Evolutionary conservation across 1,140 invertebrate species (phyloP).

Genomic region (Anastrepha obliqua): DNA sequence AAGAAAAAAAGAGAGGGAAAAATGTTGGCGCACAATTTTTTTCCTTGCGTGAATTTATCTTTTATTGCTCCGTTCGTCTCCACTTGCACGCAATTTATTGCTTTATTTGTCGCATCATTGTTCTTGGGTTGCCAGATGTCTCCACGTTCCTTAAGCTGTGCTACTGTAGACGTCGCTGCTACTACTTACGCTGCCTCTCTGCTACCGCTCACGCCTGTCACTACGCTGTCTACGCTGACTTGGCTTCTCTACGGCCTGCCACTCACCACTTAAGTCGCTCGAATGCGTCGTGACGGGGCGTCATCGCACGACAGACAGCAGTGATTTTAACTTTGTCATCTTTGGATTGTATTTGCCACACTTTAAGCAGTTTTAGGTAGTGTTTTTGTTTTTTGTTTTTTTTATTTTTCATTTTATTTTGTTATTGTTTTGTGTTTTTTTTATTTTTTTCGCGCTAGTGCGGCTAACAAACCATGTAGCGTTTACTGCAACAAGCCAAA

Average conservation of each 20-base stretch:
- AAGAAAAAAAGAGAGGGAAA: not conserved
- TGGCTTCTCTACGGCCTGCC: not conserved
- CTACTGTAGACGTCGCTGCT: too few relatives aligned
- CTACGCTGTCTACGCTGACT: not conserved
- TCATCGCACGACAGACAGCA: not conserved
- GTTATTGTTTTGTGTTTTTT: not conserved
- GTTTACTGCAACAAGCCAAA: constrained; percentile 28
- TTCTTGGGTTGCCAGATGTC: not conserved
- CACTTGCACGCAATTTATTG: constrained; percentile 7
- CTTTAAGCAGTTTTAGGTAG: not conserved
- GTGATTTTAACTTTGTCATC: constrained; percentile 50
- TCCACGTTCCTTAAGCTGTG: not conserved
- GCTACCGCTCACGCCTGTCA: too few relatives aligned
- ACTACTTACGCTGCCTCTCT: too few relatives aligned
- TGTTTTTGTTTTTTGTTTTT: not conserved
- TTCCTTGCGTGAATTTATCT: not conserved
- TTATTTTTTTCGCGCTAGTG: not conserved
- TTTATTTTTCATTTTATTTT: not conserved
- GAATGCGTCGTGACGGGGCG: not conserved
- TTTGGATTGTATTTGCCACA: constrained; percentile 40
- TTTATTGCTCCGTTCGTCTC: not conserved
- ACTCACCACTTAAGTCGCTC: constrained; percentile 32
- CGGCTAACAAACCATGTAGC: constrained; percentile 32
- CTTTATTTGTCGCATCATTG: constrained; percentile 4
- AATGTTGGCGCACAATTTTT: not conserved